A percentile compares a stretch with the other conserved stretches of the same genome.
phyloP scores from a whole-genome alignment of 2,113 vertebrate species.

The Procapra przewalskii region DNA sequence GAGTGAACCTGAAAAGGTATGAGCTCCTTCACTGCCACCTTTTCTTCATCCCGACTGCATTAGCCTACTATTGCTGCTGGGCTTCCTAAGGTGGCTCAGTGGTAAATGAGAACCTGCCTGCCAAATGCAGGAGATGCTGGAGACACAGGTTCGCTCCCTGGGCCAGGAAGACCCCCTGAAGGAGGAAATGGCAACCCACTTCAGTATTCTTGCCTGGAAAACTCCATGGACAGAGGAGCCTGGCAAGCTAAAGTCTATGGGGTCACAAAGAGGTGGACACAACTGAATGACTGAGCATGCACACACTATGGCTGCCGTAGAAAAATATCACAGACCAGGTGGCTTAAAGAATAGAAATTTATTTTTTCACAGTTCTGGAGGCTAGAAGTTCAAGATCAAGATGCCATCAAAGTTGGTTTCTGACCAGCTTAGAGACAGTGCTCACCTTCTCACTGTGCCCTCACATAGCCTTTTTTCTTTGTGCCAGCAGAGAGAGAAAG shows the following conservation, averaged over 20 bases:
- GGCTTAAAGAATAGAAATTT: neutral
- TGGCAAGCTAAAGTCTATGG: neutral
- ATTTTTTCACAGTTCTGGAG: neutral
- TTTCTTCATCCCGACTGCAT: neutral
- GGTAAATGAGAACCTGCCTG: neutral
- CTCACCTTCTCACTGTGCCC: neutral
- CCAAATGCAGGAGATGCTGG: neutral
- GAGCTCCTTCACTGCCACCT: no score
- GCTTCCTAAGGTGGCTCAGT: neutral
- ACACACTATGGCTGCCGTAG: neutral
- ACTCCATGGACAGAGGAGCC: neutral
- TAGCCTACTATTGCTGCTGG: neutral
- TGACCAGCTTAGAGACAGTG: neutral
- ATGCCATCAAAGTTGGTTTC: neutral
- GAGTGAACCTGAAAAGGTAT: neutral
- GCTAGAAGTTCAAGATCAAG: neutral
- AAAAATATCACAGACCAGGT: neutral
- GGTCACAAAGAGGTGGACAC: neutral
- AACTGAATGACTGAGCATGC: neutral
- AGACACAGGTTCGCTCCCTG: neutral
- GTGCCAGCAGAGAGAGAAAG: neutral
- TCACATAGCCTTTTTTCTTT: neutral
- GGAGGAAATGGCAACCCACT: neutral
- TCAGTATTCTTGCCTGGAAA: neutral
- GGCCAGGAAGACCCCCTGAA: neutral